A percentile compares a stretch with the other conserved stretches of the same genome.
Evolutionary conservation across 2,113 vertebrate species (phyloP).

Genomic region (Tautogolabrus adspersus): DNA sequence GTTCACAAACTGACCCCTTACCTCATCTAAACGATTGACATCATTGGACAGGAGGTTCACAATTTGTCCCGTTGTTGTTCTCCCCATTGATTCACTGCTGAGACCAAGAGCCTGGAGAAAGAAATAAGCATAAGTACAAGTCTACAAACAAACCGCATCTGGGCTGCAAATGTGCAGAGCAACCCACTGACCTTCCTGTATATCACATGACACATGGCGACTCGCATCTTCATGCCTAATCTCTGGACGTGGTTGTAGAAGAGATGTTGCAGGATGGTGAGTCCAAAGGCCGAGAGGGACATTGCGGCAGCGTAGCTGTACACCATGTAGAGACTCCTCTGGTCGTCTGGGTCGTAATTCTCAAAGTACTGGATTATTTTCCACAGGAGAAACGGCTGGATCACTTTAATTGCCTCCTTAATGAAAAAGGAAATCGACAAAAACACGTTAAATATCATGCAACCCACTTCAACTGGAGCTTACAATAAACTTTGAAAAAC

Average conservation of each 20-base stretch:
- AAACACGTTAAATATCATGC: not conserved
- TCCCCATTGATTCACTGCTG: constrained; percentile 88
- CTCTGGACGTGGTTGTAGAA: constrained; percentile 91
- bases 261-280: constrained; percentile 89
- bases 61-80: constrained; percentile 94
- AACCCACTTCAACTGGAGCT: not conserved
- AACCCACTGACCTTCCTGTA: constrained; percentile 88
- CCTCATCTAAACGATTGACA: constrained; percentile 95
- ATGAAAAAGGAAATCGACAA: not conserved
- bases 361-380: constrained; percentile 91
- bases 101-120: constrained; percentile 88
- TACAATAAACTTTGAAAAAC: not conserved
- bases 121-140: not conserved
- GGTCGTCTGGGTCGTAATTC: constrained; percentile 60
- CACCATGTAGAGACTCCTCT: constrained; percentile 63
- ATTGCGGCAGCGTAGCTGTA: constrained; percentile 85
- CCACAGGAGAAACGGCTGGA: constrained; percentile 91
- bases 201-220: constrained; percentile 96
- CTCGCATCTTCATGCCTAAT: constrained; percentile 90
- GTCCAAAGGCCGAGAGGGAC: constrained; percentile 80
- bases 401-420: constrained; percentile 88
- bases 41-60: constrained; percentile 96
- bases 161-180: not conserved
- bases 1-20: constrained; percentile 43
- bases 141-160: not conserved